These are phyloP conservation scores for Hypotaenidia philippensis DNA, from an alignment of 2,797 vertebrate genomes.

Conservation along the genomic window DNA sequence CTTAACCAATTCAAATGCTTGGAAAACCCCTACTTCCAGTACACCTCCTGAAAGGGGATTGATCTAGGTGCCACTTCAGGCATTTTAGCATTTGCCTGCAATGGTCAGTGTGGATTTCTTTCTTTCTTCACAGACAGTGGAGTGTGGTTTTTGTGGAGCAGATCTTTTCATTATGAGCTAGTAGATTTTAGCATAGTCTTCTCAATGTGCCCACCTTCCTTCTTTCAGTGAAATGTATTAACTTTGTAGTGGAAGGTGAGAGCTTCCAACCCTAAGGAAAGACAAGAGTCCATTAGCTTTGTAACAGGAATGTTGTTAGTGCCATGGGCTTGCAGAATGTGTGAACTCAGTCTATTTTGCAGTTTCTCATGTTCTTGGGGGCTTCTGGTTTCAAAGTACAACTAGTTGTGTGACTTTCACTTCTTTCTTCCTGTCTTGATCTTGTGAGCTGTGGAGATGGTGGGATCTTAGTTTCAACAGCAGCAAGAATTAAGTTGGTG, in stretches of 20 bases:
- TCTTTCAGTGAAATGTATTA: neutral
- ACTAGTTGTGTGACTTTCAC: neutral
- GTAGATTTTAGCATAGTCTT: neutral
- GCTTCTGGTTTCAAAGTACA: neutral
- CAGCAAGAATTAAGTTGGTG: neutral
- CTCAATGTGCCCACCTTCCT: neutral
- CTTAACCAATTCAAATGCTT: neutral
- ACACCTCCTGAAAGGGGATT: neutral
- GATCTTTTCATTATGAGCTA: neutral
- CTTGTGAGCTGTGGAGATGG: neutral
- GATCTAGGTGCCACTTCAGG: neutral
- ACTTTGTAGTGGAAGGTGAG: neutral
- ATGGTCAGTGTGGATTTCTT: neutral
- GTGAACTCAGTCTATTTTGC: neutral
- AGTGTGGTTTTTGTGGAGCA: neutral
- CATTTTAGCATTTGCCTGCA: neutral
- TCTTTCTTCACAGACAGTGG: neutral
- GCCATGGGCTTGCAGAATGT: neutral
- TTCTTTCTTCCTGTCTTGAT: neutral
- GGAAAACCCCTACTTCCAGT: neutral
- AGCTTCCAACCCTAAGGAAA: neutral
- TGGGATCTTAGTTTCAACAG: neutral
- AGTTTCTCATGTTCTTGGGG: neutral
- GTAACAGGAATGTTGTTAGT: neutral
- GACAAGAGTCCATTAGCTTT: neutral